Percentiles rank a stretch among this genome's conserved stretches.
These are phyloP conservation scores for Norana najaformis DNA, from an alignment of 2,888 invertebrate genomes.

Conservation along the genomic window DNA sequence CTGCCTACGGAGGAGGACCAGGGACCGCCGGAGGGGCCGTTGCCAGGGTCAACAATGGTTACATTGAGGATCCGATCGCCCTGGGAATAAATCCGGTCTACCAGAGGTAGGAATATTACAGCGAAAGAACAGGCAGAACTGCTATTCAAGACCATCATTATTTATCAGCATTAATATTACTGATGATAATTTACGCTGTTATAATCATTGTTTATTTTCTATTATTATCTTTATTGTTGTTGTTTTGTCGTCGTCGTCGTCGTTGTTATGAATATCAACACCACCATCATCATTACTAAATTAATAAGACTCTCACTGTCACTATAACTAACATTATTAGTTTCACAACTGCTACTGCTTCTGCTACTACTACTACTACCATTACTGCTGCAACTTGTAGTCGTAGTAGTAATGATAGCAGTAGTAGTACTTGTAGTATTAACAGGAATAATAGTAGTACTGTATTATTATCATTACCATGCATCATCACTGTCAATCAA, in stretches of 20 bases:
- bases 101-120: not conserved
- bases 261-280: too few relatives aligned
- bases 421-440: not conserved
- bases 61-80: slow-evolving; percentile 22
- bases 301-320: too few relatives aligned
- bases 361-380: not conserved
- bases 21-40: not conserved
- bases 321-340: too few relatives aligned
- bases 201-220: not conserved
- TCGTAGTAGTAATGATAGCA: not conserved
- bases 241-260: too few relatives aligned
- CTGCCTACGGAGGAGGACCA: slow-evolving; percentile 28
- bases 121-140: not conserved
- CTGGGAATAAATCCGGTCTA: slow-evolving; percentile 19
- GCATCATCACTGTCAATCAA: not conserved
- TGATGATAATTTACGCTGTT: not conserved
- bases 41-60: not conserved
- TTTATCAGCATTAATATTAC: not conserved
- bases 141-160: not conserved
- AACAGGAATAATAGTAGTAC: not conserved
- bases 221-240: too few relatives aligned
- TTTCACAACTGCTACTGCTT: not conserved
- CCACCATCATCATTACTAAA: too few relatives aligned
- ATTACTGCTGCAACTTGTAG: not conserved
- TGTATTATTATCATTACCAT: not conserved